Evolutionary conservation across 2,888 invertebrate species (phyloP), one percentile per base, ranked within the genome.

Genomic region (Phyto melanocephala): DNA sequence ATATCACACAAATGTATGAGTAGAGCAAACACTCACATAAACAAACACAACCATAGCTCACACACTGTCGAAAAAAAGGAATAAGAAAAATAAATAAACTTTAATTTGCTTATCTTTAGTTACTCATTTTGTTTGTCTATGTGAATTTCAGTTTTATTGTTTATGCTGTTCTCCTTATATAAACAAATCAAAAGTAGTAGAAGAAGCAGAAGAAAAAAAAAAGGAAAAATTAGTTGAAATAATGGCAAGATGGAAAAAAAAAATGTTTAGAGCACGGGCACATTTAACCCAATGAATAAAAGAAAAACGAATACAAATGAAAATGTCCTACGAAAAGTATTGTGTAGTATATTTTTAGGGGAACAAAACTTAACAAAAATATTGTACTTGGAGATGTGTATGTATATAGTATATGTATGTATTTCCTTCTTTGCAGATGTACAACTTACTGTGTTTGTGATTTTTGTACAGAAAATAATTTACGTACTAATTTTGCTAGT

Each of bases 91-190:
- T 75, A 72, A 77, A 52, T 58, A 83, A 78, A 84, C 52, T 81
- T 81, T 81, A 84, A 84, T 84, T 84, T 84, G 75, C 83, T 84
- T 84, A 84, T 84, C 78, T 84, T 67, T 68, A 80, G 81, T 78
- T 78, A 77, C 42, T 58, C 80, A 77, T 74, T 83, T 83, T 83
- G 77, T 71, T 77, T 78, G 81, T 58, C 35, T 82, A 72, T 56
- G 40, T 72, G 58, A 58, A 72, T 58, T 76, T 47, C 28, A 70
- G 45, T 63, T 67, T 62, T 52, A 42, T 67, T 80, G 52, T 56
- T 74, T 80, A 50, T 22, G 10, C 40, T 58, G 17, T 74, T 67
- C 52, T 74, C 52, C 45, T 56, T 56, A 17, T 45, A 56, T 60
- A 81, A 56, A 74, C 40, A 63, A 77, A 80, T n/a, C n/a, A n/a